Conservation (phyloP, 2,797 vertebrate genomes). For the Protosalanx chinensis region DNA sequence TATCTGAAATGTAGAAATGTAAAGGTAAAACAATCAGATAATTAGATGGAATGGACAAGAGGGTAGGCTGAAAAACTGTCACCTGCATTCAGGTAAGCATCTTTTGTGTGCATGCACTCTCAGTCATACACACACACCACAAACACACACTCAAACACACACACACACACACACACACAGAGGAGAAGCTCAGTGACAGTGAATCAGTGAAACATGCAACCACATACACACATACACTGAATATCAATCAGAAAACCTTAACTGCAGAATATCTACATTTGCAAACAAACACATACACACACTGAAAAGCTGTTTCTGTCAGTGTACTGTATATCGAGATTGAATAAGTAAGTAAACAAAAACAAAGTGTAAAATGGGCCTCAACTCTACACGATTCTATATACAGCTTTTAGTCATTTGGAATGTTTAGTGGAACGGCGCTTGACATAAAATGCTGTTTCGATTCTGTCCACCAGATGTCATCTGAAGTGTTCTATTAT, state of each 20-base stretch:
- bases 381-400: not conserved
- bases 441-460: not conserved
- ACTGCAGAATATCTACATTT: not conserved
- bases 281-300: constrained; percentile 5
- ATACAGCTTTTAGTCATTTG: too few species aligned
- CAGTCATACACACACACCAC: not conserved
- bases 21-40: not conserved
- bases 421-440: not conserved
- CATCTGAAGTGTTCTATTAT: not conserved
- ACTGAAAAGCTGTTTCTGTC: not conserved
- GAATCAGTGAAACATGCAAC: constrained; percentile 8
- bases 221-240: constrained; percentile 5
- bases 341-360: too few species aligned
- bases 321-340: too few species aligned
- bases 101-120: not conserved
- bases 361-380: not conserved
- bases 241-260: not conserved
- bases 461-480: not conserved
- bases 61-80: constrained; percentile 8
- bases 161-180: constrained; percentile 6
- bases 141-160: not conserved
- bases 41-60: not conserved
- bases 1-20: not conserved
- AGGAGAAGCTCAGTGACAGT: constrained; percentile 15
- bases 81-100: not conserved